Base-by-base conservation (phyloP, 2,888 invertebrate species). In the Brassicogethes aeneus region DNA sequence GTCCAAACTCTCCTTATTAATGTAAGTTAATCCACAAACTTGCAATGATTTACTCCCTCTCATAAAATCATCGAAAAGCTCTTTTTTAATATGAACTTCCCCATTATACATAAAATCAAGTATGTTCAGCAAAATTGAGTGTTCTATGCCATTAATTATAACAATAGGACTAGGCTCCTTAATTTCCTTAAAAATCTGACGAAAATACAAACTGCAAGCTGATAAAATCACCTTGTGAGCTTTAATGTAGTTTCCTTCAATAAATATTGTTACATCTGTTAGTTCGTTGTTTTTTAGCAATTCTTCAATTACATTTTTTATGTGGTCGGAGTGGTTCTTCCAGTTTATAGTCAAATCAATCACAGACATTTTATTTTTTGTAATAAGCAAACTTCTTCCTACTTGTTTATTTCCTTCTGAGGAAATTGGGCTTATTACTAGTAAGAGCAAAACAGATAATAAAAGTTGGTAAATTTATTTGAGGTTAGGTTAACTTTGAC, bases 141-240 rank as follows among this genome's bases (percentile, higher is more conserved):
- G 76, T 32, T 73, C 72, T 3, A 81, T 77, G 68, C 80, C 80
- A 64, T 80, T 80, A 40, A 82, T 58, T 47, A 82, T 80, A 40
- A 82, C 77, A 34, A 81, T 77, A 34, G 81, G 81, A 61, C 81
- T 80, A 53, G 77, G 76, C 62, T 80, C 79, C 42, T 80, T 80
- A 61, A 80, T 79, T 54, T 80, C 80, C 73, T 78, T 62, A 41
- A 67, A 66, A 16, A 54, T 45, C 45, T 56, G 51, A 36, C 54
- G 51, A 61, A 90, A 89, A 62, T 88, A 90, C 51, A 77, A 77
- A 57, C 89, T 89, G 62, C 89, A 90, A 3, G 88, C 88, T 0
- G 88, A 86, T 15, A 90, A 71, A 38, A 90, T 74, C 73, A 89
- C 82, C 73, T 85, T 87, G 61, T 90, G 90, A 30, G 89, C 89